These are phyloP conservation scores for Urocynchramus pylzowi DNA, from an alignment of 2,113 vertebrate genomes.

Conservation along the genomic window DNA sequence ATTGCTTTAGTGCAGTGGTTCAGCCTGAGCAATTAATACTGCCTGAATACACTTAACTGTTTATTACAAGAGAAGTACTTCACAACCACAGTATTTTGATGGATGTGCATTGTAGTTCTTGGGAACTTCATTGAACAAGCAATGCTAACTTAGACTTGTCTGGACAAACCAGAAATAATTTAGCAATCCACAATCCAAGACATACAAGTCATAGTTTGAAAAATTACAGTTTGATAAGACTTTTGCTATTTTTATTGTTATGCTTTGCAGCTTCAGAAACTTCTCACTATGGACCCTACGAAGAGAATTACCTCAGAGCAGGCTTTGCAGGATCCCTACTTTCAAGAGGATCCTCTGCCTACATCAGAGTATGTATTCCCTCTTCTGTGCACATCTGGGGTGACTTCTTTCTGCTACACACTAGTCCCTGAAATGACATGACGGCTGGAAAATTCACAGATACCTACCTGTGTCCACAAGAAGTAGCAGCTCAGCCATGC, in stretches of 20 bases:
- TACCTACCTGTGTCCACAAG: neutral
- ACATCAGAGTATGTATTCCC: slow-evolving; percentile 85
- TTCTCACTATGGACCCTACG: slow-evolving; percentile 98
- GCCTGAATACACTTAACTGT: neutral
- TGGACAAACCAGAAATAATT: neutral
- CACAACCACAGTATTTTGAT: neutral
- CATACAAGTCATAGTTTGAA: neutral
- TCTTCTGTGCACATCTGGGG: neutral
- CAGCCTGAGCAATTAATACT: neutral
- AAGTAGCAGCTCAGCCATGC: neutral
- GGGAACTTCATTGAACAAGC: neutral
- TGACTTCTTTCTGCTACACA: neutral
- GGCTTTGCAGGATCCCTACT: slow-evolving; percentile 94
- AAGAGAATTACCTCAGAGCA: slow-evolving; percentile 98
- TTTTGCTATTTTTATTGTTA: slow-evolving; percentile 14
- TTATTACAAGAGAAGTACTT: neutral
- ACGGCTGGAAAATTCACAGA: neutral
- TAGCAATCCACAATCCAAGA: neutral
- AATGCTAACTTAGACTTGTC: neutral
- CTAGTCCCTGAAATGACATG: neutral
- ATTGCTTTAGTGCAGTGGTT: neutral
- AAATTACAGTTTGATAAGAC: slow-evolving; percentile 12
- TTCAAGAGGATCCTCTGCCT: slow-evolving; percentile 94
- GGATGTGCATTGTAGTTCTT: neutral
- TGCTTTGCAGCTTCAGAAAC: slow-evolving; percentile 88